Conservation (phyloP, 2,113 vertebrate genomes). For the Myrmecophaga tridactyla region DNA sequence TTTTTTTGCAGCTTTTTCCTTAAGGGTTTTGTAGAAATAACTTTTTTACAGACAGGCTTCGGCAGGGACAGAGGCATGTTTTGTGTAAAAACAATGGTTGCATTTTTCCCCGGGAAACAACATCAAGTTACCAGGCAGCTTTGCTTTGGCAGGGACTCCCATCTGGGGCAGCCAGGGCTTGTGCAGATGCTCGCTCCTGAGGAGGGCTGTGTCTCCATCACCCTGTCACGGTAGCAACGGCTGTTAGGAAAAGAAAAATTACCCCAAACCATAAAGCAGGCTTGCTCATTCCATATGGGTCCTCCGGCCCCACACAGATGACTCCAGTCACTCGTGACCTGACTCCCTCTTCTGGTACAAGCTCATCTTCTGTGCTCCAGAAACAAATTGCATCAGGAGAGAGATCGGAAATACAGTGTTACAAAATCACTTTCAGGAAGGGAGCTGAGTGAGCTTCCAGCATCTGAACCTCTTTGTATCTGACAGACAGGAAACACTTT, state of each 20-base stretch:
- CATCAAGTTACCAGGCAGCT: background rate
- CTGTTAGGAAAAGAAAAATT: background rate
- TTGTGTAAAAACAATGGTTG: background rate
- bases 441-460: background rate
- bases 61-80: background rate
- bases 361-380: background rate
- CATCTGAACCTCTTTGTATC: background rate
- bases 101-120: background rate
- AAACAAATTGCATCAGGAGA: accelerated
- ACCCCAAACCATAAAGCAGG: no score
- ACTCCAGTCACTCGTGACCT: accelerated
- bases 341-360: no score
- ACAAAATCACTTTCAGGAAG: background rate
- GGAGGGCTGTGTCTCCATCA: background rate
- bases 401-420: background rate
- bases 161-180: background rate
- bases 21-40: conserved; percentile 41
- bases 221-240: background rate
- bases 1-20: background rate
- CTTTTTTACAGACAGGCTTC: background rate
- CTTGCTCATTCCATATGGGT: accelerated
- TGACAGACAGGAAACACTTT: background rate
- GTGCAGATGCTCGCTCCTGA: accelerated
- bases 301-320: background rate
- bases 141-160: background rate